These are phyloP conservation scores for Scytalopus superciliaris DNA, from an alignment of 2,113 vertebrate genomes.

Conservation along the genomic window DNA sequence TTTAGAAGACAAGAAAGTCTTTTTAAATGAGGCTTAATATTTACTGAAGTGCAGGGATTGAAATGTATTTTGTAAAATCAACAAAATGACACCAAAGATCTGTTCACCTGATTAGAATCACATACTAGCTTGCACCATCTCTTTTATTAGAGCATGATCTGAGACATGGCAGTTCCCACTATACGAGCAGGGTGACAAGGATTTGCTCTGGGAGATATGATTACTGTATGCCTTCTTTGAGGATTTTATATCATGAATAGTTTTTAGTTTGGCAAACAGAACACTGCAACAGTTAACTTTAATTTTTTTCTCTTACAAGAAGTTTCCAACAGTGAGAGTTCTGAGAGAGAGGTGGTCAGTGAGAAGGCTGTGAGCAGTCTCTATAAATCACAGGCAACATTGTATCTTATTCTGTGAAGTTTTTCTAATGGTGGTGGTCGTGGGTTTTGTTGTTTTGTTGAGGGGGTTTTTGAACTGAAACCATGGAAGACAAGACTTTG, in stretches of 20 bases:
- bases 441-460: not conserved
- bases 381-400: not conserved
- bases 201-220: not conserved
- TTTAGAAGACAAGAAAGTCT: not conserved
- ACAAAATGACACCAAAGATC: not conserved
- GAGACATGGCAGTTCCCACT: not conserved
- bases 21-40: not conserved
- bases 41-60: not conserved
- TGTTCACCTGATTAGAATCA: not conserved
- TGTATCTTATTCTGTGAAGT: not conserved
- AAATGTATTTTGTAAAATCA: not conserved
- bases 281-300: not conserved
- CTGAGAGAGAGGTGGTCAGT: not conserved
- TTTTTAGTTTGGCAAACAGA: not conserved
- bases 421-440: not conserved
- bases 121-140: not conserved
- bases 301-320: not conserved
- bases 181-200: not conserved
- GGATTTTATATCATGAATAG: not conserved
- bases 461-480: not conserved
- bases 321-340: not conserved
- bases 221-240: not conserved
- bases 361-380: not conserved
- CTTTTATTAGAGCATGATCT: not conserved
- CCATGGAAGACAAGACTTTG: not conserved